Evolutionary conservation across 2,888 invertebrate species (phyloP).

Genomic region (Eupithecia inturbata): DNA sequence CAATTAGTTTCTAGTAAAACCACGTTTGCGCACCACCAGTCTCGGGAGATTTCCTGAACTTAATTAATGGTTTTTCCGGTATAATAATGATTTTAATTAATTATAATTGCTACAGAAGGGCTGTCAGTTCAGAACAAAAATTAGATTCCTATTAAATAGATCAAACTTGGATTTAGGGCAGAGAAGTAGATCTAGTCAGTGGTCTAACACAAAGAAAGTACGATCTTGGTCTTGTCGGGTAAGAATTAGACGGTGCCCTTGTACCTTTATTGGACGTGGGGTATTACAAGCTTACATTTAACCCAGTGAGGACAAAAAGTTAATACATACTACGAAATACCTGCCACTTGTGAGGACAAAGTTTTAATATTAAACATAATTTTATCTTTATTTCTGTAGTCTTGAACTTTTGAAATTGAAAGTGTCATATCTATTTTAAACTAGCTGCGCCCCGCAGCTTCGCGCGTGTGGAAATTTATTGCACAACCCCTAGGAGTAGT

Average conservation of each 20-base stretch:
- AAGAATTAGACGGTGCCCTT: slow-evolving; percentile 27
- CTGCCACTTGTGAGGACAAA: not conserved
- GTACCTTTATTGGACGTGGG: slow-evolving; percentile 32
- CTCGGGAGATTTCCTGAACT: slow-evolving; percentile 17
- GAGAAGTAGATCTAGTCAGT: not conserved
- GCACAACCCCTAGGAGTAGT: too few species aligned
- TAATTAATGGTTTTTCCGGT: slow-evolving; percentile 21
- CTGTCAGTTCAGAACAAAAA: not conserved
- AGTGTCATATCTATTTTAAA: too few species aligned
- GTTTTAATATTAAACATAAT: not conserved
- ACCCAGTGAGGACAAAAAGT: slow-evolving; percentile 22
- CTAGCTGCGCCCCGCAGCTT: too few species aligned
- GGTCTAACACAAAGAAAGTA: not conserved
- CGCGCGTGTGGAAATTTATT: too few species aligned
- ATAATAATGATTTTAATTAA: slow-evolving; percentile 11
- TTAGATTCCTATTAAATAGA: not conserved
- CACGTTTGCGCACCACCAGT: not conserved
- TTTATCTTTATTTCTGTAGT: not conserved
- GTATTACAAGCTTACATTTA: slow-evolving; percentile 33
- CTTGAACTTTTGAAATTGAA: not conserved
- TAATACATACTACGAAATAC: slow-evolving; percentile 2
- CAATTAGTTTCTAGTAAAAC: not conserved
- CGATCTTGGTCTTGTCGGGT: not conserved
- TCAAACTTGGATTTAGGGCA: not conserved
- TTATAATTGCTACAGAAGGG: slow-evolving; percentile 1